phyloP scores from a whole-genome alignment of 1,140 invertebrate genomes.

The Frieseomelitta varia region DNA sequence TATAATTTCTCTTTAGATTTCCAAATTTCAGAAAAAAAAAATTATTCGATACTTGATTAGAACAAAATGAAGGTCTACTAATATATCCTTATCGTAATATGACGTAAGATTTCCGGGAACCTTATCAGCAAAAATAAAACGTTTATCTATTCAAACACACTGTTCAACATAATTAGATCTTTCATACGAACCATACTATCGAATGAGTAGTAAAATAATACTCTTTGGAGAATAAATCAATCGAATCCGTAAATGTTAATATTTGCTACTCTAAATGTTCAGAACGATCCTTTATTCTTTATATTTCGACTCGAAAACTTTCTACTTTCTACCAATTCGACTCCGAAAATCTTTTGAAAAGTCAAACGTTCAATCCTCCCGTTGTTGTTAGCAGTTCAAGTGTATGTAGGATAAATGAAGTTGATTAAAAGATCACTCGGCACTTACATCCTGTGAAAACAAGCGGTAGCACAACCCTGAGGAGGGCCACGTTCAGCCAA shows the following conservation, averaged over 20 bases:
- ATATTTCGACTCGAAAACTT: background rate
- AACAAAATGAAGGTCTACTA: background rate
- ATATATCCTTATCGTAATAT: background rate
- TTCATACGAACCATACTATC: background rate
- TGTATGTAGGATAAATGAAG: background rate
- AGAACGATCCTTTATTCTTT: background rate
- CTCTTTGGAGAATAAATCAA: background rate
- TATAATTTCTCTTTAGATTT: background rate
- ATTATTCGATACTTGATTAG: background rate
- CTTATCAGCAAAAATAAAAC: background rate
- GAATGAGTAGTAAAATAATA: background rate
- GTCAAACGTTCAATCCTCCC: too few species aligned
- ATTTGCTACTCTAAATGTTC: background rate
- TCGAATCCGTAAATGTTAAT: background rate
- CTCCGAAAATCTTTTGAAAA: background rate
- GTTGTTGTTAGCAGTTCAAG: background rate
- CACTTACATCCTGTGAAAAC: slow-evolving; percentile 77
- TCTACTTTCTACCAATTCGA: background rate
- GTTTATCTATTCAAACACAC: background rate
- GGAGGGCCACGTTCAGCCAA: slow-evolving; percentile 76
- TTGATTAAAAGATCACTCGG: background rate
- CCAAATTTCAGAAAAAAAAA: background rate
- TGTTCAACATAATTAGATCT: background rate
- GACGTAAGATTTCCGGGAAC: background rate
- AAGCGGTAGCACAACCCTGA: slow-evolving; percentile 76